Percentiles rank a stretch among this genome's conserved stretches.
phyloP scores from a whole-genome alignment of 2,888 invertebrate genomes.

The Philhelius pedissequus region DNA sequence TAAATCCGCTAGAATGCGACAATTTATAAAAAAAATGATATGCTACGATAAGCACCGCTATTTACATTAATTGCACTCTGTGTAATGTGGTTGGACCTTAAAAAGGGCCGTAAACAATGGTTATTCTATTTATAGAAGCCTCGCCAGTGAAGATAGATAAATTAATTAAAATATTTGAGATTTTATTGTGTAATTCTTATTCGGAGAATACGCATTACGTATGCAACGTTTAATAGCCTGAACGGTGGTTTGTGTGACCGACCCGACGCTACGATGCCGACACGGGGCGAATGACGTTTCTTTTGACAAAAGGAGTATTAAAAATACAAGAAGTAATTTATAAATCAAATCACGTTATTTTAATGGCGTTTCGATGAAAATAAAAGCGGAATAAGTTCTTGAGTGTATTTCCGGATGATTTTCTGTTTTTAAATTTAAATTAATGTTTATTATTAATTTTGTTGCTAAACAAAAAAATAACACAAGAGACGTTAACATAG shows the following conservation, averaged over 20 bases:
- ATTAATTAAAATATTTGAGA: not conserved
- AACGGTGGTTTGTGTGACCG: not conserved
- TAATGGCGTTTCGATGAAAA: not conserved
- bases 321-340: not conserved
- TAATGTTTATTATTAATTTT: not conserved
- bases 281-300: not conserved
- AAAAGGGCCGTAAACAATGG: not conserved
- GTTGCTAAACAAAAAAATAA: not conserved
- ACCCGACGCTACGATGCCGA: too few species aligned
- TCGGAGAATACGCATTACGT: not conserved
- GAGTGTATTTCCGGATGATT: not conserved
- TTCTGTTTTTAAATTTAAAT: not conserved
- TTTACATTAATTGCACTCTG: not conserved
- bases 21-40: not conserved
- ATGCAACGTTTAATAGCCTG: not conserved
- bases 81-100: not conserved
- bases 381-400: slow-evolving; percentile 1
- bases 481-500: too few species aligned
- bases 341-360: not conserved
- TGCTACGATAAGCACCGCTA: not conserved
- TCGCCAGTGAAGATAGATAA: not conserved
- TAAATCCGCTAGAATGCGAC: slow-evolving; percentile 5
- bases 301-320: not conserved
- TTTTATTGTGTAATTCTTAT: not conserved
- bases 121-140: not conserved